phyloP scores from a whole-genome alignment of 2,797 vertebrate species.

The Sebastes nivosus region DNA sequence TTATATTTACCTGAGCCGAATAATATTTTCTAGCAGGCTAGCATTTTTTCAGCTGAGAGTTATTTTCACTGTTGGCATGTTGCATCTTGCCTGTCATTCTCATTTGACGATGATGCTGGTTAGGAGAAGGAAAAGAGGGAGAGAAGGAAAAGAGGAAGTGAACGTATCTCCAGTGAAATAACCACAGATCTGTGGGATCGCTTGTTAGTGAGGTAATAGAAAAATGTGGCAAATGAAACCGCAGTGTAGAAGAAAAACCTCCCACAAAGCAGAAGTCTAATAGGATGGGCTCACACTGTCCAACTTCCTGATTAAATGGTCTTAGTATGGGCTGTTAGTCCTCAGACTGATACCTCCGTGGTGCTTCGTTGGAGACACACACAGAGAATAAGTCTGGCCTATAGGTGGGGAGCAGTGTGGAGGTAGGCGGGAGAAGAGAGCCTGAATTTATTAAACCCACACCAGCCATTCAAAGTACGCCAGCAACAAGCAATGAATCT shows the following conservation, averaged over 20 bases:
- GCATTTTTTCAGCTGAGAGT: not conserved
- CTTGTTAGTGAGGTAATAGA: conserved; percentile 24
- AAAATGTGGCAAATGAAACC: not conserved
- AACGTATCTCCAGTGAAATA: not conserved
- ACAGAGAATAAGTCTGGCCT: not conserved
- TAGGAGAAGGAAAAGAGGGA: not conserved
- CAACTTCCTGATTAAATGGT: conserved; percentile 33
- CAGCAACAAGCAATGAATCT: conserved; percentile 71
- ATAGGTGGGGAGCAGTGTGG: conserved; percentile 24
- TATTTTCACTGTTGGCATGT: not conserved
- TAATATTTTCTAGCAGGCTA: not conserved
- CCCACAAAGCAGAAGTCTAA: not conserved
- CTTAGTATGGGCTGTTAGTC: not conserved
- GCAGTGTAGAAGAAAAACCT: not conserved
- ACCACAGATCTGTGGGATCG: not conserved
- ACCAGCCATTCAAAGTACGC: conserved; percentile 53
- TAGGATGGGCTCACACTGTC: conserved; percentile 5
- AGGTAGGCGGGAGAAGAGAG: conserved; percentile 51
- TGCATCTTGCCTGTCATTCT: not conserved
- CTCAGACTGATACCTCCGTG: conserved; percentile 22
- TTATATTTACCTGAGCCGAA: not conserved
- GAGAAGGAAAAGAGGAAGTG: not conserved
- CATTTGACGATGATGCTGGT: not conserved
- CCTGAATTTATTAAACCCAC: conserved; percentile 71
- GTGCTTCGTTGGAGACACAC: not conserved